A percentile compares a stretch with the other conserved stretches of the same genome.
Conservation (phyloP, 2,888 invertebrate species). For the Pocota personata region DNA sequence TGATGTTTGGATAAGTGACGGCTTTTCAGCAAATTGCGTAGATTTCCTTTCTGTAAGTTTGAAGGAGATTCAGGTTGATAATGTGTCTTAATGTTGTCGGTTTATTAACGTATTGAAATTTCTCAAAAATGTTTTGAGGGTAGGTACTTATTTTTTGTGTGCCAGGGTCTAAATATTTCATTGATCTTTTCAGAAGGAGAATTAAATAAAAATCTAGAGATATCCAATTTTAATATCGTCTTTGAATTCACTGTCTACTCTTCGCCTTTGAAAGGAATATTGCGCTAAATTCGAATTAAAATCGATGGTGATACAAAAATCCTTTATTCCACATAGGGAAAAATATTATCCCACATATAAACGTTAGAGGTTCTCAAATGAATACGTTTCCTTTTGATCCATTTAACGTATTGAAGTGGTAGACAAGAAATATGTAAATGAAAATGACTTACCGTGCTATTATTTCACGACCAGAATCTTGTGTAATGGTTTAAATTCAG, state of each 20-base stretch:
- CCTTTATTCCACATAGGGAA: too few relatives aligned
- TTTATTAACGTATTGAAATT: slow-evolving; percentile 9
- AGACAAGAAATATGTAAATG: too few relatives aligned
- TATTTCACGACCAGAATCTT: too few relatives aligned
- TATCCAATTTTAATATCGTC: not conserved
- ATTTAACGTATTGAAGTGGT: too few relatives aligned
- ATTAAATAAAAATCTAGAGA: too few relatives aligned
- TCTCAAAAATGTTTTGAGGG: not conserved
- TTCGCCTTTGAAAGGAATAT: not conserved
- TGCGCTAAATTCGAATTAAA: not conserved
- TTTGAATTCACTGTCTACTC: not conserved
- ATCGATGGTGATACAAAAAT: not conserved
- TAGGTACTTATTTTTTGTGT: not conserved
- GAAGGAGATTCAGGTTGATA: slow-evolving; percentile 7
- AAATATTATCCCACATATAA: too few relatives aligned
- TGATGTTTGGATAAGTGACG: slow-evolving; percentile 46
- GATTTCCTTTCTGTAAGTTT: not conserved
- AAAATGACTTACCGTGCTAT: too few relatives aligned
- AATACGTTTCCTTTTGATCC: too few relatives aligned
- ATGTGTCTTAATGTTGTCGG: slow-evolving; percentile 8
- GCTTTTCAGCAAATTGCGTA: slow-evolving; percentile 4
- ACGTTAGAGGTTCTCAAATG: too few relatives aligned
- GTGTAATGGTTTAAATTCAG: too few relatives aligned
- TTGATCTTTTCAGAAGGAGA: not conserved
- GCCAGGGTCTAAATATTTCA: not conserved